A percentile compares a stretch with the other conserved stretches of the same genome.
Conservation (phyloP, 1,140 invertebrate species). For the Frieseomelitta varia region DNA sequence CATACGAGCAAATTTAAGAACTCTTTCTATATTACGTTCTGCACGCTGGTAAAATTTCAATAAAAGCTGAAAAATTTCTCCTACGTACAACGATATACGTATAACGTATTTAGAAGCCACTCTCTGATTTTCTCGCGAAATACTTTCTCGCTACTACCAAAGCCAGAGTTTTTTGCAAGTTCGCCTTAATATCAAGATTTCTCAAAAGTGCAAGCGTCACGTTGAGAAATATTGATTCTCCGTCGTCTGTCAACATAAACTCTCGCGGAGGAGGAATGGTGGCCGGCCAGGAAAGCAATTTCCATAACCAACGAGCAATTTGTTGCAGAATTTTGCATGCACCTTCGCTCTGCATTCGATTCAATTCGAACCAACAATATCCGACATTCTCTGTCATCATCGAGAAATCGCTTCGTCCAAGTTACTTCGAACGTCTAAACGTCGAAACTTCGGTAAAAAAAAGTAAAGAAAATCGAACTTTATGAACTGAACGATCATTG, state of each 20-base stretch:
- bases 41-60: no score
- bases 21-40: no score
- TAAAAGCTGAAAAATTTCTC: no score
- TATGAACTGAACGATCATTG: no score
- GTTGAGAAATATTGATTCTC: slow-evolving; percentile 17
- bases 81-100: no score
- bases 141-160: not conserved
- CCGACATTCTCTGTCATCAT: no score
- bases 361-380: not conserved
- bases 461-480: no score
- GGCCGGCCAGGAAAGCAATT: slow-evolving; percentile 1
- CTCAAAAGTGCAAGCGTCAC: not conserved
- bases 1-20: no score
- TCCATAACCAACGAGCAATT: slow-evolving; percentile 23
- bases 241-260: not conserved
- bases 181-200: not conserved
- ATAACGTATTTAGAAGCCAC: not conserved
- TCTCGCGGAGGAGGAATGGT: not conserved
- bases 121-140: not conserved
- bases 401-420: no score
- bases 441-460: no score
- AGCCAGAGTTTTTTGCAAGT: not conserved
- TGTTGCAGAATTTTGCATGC: not conserved
- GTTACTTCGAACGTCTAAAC: no score
- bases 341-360: not conserved